These are phyloP conservation scores for Laodelphax striatellus DNA, from an alignment of 1,140 invertebrate species.

Conservation along the genomic window DNA sequence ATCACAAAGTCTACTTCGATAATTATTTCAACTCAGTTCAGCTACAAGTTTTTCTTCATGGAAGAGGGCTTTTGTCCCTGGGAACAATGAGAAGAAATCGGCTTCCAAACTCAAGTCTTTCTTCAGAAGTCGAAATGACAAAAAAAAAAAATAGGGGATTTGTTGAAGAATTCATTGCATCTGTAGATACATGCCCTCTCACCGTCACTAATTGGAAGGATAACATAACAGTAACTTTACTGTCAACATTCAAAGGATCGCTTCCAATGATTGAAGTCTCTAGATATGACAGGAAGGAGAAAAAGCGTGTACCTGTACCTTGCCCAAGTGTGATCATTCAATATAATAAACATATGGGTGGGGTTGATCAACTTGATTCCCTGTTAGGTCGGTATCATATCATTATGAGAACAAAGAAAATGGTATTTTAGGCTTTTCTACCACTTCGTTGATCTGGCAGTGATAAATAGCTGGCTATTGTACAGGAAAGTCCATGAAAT, in stretches of 20 bases:
- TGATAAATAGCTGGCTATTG: constrained; percentile 25
- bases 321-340: constrained; percentile 14
- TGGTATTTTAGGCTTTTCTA: constrained; percentile 34
- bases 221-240: constrained; percentile 28
- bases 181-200: constrained; percentile 8
- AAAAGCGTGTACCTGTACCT: background rate
- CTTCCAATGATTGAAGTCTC: constrained; percentile 21
- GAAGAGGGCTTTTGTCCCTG: constrained; percentile 18
- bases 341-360: constrained; percentile 36
- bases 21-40: constrained; percentile 22
- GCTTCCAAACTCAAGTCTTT: constrained; percentile 17
- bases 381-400: constrained; percentile 33
- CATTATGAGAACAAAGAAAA: constrained; percentile 30
- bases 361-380: constrained; percentile 33
- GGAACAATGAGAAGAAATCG: constrained; percentile 17
- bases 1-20: constrained; percentile 23
- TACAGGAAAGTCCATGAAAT: constrained; percentile 15
- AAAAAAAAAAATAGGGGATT: constrained; percentile 17
- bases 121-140: constrained; percentile 16
- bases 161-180: background rate
- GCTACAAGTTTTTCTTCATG: constrained; percentile 20
- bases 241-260: constrained; percentile 25
- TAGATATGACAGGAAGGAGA: constrained; percentile 10
- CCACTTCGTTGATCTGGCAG: constrained; percentile 32
- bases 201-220: constrained; percentile 25